Evolutionary conservation across 2,888 invertebrate genomes (phyloP).

Genomic region (Pseudanteris insignis): DNA sequence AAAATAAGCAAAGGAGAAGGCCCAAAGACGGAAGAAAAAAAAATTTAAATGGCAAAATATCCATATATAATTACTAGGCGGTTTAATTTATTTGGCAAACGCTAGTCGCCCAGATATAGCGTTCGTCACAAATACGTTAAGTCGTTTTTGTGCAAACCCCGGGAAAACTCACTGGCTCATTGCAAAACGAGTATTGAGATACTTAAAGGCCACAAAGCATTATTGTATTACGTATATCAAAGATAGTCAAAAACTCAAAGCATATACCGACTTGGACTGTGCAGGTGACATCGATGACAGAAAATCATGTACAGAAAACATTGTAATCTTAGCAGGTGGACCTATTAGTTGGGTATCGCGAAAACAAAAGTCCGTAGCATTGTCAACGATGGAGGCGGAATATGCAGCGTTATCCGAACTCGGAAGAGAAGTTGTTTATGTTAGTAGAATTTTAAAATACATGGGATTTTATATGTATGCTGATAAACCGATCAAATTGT

Average conservation of each 20-base stretch:
- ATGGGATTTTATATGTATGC: conserved; percentile 19
- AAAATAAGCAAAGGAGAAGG: conserved; percentile 34
- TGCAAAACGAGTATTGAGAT: conserved; percentile 12
- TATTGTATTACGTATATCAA: conserved; percentile 34
- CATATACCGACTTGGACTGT: too few species aligned
- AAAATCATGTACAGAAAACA: conserved; percentile 1
- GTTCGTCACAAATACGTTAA: too few species aligned
- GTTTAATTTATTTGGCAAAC: conserved; percentile 45
- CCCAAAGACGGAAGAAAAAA: conserved; percentile 20
- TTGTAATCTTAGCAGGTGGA: neutral
- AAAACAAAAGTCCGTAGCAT: too few species aligned
- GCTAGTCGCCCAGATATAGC: conserved; percentile 35
- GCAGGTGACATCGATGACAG: conserved; percentile 1
- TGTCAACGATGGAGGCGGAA: conserved; percentile 7
- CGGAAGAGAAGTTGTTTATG: conserved; percentile 10
- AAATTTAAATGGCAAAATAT: conserved; percentile 18
- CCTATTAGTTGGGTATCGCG: too few species aligned
- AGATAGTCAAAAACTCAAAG: conserved; percentile 14
- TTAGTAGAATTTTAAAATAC: conserved; percentile 1
- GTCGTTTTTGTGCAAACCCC: conserved; percentile 33
- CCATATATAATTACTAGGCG: conserved; percentile 44
- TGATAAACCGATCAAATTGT: conserved; percentile 7
- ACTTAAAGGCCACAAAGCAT: conserved; percentile 38
- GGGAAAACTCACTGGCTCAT: conserved; percentile 22
- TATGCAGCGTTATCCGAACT: conserved; percentile 20